Conservation (phyloP, 2,888 invertebrate species). For the Watsonalla cultraria region DNA sequence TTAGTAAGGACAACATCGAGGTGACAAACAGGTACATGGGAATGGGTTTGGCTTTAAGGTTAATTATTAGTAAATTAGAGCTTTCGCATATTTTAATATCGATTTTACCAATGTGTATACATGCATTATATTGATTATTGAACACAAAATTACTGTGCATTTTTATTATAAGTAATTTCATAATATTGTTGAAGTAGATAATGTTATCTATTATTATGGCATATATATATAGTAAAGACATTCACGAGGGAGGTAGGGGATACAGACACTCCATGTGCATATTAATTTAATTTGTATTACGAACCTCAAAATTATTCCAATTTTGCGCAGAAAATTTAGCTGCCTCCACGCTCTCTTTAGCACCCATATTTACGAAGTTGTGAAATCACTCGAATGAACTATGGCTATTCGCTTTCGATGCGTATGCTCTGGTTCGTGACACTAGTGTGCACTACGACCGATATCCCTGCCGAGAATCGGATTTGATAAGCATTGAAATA, state of each 20-base stretch:
- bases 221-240: slow-evolving; percentile 54
- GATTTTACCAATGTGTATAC: slow-evolving; percentile 47
- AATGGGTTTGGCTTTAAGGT: no score
- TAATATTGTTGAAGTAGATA: slow-evolving; percentile 28
- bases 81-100: slow-evolving; percentile 12
- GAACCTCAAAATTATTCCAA: slow-evolving; percentile 90
- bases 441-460: slow-evolving; percentile 68
- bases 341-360: slow-evolving; percentile 90
- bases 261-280: slow-evolving; percentile 77
- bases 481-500: slow-evolving; percentile 68
- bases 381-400: slow-evolving; percentile 72
- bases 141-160: slow-evolving; percentile 57
- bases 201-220: slow-evolving; percentile 36
- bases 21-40: no score
- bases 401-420: slow-evolving; percentile 69
- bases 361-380: slow-evolving; percentile 83
- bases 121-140: slow-evolving; percentile 54
- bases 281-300: slow-evolving; percentile 73
- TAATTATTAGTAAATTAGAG: background rate
- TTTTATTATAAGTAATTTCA: slow-evolving; percentile 37
- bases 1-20: no score
- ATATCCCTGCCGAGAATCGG: slow-evolving; percentile 59
- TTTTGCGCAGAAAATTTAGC: slow-evolving; percentile 89
- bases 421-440: slow-evolving; percentile 70
- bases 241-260: slow-evolving; percentile 66